These are phyloP conservation scores for Brachyistius frenatus DNA, from an alignment of 2,113 vertebrate species.

Conservation along the genomic window DNA sequence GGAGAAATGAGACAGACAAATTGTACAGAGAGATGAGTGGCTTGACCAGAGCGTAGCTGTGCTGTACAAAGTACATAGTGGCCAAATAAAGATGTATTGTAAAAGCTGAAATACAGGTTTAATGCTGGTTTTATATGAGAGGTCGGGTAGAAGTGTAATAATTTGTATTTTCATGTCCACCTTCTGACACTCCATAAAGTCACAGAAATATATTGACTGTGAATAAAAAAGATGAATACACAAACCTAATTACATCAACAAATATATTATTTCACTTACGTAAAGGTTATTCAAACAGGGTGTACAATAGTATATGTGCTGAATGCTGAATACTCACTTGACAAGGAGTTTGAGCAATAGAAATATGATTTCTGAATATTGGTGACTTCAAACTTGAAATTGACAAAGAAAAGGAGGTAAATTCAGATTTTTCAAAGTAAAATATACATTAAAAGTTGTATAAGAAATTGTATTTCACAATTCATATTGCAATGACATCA, in stretches of 20 bases:
- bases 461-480: no score
- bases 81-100: slow-evolving; percentile 57
- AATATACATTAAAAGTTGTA: no score
- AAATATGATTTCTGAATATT: no score
- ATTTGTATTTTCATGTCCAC: slow-evolving; percentile 8
- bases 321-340: no score
- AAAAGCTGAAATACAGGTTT: slow-evolving; percentile 29
- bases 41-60: slow-evolving; percentile 44
- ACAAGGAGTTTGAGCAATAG: no score
- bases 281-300: no score
- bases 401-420: no score
- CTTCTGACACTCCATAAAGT: background rate
- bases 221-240: background rate
- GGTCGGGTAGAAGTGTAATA: slow-evolving; percentile 7
- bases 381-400: no score
- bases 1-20: slow-evolving; percentile 74
- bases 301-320: no score
- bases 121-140: slow-evolving; percentile 36
- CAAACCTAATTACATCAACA: background rate
- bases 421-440: no score
- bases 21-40: slow-evolving; percentile 61
- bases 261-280: background rate
- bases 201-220: background rate
- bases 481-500: no score
- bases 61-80: slow-evolving; percentile 37